These are phyloP conservation scores for Tychaedon coryphoeus DNA, from an alignment of 2,113 vertebrate genomes.

Conservation along the genomic window DNA sequence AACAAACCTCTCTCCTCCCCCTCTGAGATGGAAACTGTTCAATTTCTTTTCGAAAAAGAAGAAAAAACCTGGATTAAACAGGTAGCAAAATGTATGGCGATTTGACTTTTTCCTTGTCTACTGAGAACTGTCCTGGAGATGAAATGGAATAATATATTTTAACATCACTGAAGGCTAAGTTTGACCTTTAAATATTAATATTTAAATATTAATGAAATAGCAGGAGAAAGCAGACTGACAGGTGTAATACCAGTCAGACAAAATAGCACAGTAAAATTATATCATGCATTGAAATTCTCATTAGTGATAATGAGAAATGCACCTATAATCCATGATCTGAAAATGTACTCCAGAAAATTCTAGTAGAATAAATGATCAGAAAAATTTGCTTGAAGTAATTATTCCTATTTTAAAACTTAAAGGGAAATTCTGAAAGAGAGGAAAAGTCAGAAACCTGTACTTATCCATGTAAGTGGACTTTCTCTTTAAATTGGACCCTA, in stretches of 20 bases:
- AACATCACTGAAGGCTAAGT: constrained; percentile 60
- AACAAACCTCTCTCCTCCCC: not conserved
- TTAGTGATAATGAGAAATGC: constrained; percentile 72
- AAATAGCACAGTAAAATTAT: constrained; percentile 69
- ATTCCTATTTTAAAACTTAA: constrained; percentile 28
- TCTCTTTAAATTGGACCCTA: not conserved
- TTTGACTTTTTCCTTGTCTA: constrained; percentile 21
- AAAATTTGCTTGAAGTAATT: constrained; percentile 42
- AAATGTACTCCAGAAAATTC: constrained; percentile 35
- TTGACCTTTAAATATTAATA: constrained; percentile 77
- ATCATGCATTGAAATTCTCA: constrained; percentile 68
- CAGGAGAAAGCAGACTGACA: constrained; percentile 70
- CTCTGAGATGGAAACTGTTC: not conserved
- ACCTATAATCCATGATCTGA: constrained; percentile 50
- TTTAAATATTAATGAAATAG: constrained; percentile 76
- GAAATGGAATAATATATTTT: constrained; percentile 62
- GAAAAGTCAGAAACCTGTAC: not conserved
- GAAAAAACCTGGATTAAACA: not conserved
- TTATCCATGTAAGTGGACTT: not conserved
- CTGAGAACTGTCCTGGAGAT: not conserved
- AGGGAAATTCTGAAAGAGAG: not conserved
- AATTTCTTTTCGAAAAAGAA: not conserved
- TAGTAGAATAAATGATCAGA: constrained; percentile 63
- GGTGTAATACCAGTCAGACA: constrained; percentile 72
- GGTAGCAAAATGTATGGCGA: not conserved